Evolutionary conservation across 2,888 invertebrate genomes (phyloP).

Genomic region (Trachelus iudaicus): DNA sequence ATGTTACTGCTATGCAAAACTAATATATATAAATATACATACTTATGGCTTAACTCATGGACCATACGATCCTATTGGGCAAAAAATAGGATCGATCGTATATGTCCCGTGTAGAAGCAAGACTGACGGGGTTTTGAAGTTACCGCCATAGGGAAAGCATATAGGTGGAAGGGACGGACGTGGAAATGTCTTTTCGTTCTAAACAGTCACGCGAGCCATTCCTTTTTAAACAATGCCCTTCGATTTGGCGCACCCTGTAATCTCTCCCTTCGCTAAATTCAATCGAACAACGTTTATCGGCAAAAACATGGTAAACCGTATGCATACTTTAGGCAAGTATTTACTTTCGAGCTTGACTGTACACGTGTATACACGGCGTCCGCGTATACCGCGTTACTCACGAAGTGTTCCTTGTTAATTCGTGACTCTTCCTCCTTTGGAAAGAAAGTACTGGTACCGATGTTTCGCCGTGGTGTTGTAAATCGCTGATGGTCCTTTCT

Average conservation of each 20-base stretch:
- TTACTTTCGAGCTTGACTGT: not conserved
- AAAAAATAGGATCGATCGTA: too few relatives aligned
- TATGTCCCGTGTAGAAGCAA: not conserved
- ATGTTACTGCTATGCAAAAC: not conserved
- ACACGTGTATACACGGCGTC: not conserved
- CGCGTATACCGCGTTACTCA: not conserved
- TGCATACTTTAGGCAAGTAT: not conserved
- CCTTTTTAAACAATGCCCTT: not conserved
- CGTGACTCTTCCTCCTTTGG: not conserved
- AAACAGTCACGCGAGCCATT: not conserved
- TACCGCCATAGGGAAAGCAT: not conserved
- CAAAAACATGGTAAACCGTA: not conserved
- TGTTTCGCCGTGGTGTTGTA: not conserved
- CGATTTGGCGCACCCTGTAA: not conserved
- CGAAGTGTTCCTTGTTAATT: not conserved
- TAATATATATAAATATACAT: not conserved
- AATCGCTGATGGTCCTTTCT: not conserved
- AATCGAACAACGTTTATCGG: not conserved
- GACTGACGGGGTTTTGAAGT: not conserved
- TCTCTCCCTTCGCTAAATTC: not conserved
- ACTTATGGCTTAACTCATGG: not conserved
- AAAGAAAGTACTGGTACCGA: not conserved
- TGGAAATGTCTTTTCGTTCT: not conserved
- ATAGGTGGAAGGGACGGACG: not conserved
- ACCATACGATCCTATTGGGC: not conserved